A percentile compares a stretch with the other conserved stretches of the same genome.
Evolutionary conservation across 2,888 invertebrate genomes (phyloP).

Genomic region (Pogonocherus hispidulus): DNA sequence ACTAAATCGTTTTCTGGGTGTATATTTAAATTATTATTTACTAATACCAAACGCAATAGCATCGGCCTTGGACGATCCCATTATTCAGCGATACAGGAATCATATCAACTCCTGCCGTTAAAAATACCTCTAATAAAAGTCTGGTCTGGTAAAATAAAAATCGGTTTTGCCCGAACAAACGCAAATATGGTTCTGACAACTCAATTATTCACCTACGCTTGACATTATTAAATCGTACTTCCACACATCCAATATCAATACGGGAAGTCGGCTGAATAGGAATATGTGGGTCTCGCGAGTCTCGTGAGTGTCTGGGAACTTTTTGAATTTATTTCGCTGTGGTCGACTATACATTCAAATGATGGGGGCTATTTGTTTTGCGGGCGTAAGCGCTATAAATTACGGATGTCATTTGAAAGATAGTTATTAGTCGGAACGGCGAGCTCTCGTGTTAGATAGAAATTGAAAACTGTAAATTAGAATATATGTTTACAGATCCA

Average conservation of each 20-base stretch:
- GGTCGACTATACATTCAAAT: conserved; percentile 4
- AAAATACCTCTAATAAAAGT: conserved; percentile 23
- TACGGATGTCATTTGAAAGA: conserved; percentile 10
- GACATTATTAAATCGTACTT: conserved; percentile 26
- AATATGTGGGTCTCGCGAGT: conserved; percentile 23
- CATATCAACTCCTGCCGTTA: neutral
- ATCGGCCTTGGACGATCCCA: too few relatives aligned
- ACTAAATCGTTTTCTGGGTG: too few relatives aligned
- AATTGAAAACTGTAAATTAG: conserved; percentile 7
- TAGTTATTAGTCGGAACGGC: neutral
- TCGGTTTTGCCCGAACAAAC: neutral
- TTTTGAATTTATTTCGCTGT: conserved; percentile 19
- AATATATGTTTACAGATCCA: neutral
- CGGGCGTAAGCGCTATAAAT: conserved; percentile 1
- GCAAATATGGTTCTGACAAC: conserved; percentile 25
- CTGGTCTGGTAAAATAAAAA: conserved; percentile 11
- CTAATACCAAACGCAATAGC: too few relatives aligned
- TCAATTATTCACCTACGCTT: conserved; percentile 18
- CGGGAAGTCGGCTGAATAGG: conserved; percentile 19
- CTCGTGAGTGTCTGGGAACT: conserved; percentile 22
- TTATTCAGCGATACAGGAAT: too few relatives aligned
- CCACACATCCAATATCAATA: conserved; percentile 11
- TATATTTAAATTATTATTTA: too few relatives aligned
- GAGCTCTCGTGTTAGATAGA: neutral
- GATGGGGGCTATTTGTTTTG: conserved; percentile 23